Evolutionary conservation across 2,888 invertebrate species (phyloP), one percentile per base, ranked within the genome.

Genomic region (Drosophila neotestacea): DNA sequence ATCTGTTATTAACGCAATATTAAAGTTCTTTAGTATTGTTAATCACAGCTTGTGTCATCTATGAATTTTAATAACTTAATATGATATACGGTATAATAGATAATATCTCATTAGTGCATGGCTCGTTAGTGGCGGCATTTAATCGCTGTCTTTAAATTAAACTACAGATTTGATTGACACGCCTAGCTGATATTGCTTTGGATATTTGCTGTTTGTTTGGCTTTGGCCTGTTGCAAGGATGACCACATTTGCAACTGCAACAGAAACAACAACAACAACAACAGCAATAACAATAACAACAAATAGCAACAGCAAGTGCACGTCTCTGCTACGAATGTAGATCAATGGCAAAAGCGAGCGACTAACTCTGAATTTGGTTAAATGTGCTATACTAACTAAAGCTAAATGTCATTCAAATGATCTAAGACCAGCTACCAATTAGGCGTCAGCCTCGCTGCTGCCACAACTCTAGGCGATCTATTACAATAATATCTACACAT

Each of bases 281-380:
- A 30, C 30, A 30, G 7, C 30, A 30, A 30, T 7, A 28, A 9
- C 27, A 48, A 50, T 22, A 50, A 32, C 63, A 71, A 34, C 51
- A 66, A 66, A 22, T 11, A 47, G 16, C 10, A 34, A 5, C 16
- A 65, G 32, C 54, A 72, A 72, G 56, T 72, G 52, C 73, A 58
- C 46, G 56, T 47, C 46, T 38, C 58, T 58, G 58, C 58, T 47
- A 13, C 66, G 66, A 75, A 87, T 87, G 90, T 87, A 87, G 87
- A 89, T 87, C 87, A 87, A 87, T 87, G 87, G 89, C 87, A 89
- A 85, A 88, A 81, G 47, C 69, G 69, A 72, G 66, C 67, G 70
- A 54, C 68, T 67, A 62, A 61, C 52, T 64, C 79, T 86, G 81
- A 87, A 83, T 88, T 88, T 89, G 90, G 85, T 83, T 85, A 75